Evolutionary conservation across 37 sponge, comb jelly and placozoan species (phyloP).

Genomic region (Theonella swinhoei): DNA sequence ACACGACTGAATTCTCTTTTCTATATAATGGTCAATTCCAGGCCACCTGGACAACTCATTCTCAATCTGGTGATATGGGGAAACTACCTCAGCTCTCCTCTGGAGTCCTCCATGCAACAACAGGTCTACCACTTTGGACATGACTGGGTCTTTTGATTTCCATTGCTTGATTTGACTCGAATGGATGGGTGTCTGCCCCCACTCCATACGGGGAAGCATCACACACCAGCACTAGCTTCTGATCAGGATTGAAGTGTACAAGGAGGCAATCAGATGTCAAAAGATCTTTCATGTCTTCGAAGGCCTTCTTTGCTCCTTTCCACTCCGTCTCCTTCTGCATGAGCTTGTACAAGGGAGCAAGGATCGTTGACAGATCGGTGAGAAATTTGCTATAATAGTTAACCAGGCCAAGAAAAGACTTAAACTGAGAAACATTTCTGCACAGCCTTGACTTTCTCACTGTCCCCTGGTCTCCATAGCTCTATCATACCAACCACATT

Average conservation of each 20-base stretch:
- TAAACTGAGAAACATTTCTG: no score
- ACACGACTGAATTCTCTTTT: not conserved
- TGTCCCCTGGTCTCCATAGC: no score
- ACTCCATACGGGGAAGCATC: no score
- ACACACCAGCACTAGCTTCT: not conserved
- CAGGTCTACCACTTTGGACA: no score
- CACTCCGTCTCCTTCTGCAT: not conserved
- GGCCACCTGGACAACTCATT: not conserved
- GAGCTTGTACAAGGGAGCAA: conserved; percentile 18
- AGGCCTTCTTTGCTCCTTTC: conserved; percentile 21
- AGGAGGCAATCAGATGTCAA: not conserved
- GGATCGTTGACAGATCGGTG: conserved; percentile 4
- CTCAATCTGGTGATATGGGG: no score
- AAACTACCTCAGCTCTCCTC: no score
- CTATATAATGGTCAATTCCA: not conserved
- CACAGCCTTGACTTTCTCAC: no score
- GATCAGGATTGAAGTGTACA: conserved; percentile 25
- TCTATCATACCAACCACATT: no score
- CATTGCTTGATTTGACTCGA: no score
- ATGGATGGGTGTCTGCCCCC: no score
- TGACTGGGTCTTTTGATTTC: no score
- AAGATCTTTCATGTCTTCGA: not conserved
- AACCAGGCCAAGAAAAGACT: conserved; percentile 23
- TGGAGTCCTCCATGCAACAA: no score
- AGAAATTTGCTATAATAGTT: conserved; percentile 36